phyloP scores from a whole-genome alignment of 1,140 invertebrate genomes.

The Homarus americanus region DNA sequence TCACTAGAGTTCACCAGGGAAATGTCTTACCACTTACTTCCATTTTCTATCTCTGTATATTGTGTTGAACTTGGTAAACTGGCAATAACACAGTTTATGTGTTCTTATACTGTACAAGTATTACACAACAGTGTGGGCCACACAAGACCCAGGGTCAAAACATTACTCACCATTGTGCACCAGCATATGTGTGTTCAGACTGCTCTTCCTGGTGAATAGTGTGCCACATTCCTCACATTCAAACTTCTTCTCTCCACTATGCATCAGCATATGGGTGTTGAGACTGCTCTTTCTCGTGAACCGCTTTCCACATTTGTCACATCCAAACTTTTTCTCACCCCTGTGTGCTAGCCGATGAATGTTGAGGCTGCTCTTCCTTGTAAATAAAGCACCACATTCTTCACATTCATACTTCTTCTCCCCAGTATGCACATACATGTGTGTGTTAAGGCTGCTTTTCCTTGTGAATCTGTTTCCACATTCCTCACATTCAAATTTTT shows the following conservation, averaged over 20 bases:
- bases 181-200: slow-evolving; percentile 49
- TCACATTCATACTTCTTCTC: slow-evolving; percentile 48
- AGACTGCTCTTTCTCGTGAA: slow-evolving; percentile 44
- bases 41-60: too few relatives aligned
- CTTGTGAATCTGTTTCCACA: slow-evolving; percentile 40
- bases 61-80: too few relatives aligned
- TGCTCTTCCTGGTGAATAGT: slow-evolving; percentile 43
- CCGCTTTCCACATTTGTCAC: slow-evolving; percentile 36
- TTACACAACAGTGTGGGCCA: too few relatives aligned
- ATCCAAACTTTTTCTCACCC: slow-evolving; percentile 40
- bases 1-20: too few relatives aligned
- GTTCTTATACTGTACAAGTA: too few relatives aligned
- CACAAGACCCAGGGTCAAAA: too few relatives aligned
- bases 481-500: slow-evolving; percentile 30
- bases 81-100: too few relatives aligned
- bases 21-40: too few relatives aligned
- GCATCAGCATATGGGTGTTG: slow-evolving; percentile 51
- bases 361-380: slow-evolving; percentile 47
- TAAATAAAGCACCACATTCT: slow-evolving; percentile 34
- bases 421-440: slow-evolving; percentile 28
- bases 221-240: slow-evolving; percentile 42
- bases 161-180: slow-evolving; percentile 41
- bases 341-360: slow-evolving; percentile 36
- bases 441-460: slow-evolving; percentile 40
- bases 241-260: slow-evolving; percentile 50